phyloP scores from a whole-genome alignment of 2,888 invertebrate species.

The Leptopterna dolabrata region DNA sequence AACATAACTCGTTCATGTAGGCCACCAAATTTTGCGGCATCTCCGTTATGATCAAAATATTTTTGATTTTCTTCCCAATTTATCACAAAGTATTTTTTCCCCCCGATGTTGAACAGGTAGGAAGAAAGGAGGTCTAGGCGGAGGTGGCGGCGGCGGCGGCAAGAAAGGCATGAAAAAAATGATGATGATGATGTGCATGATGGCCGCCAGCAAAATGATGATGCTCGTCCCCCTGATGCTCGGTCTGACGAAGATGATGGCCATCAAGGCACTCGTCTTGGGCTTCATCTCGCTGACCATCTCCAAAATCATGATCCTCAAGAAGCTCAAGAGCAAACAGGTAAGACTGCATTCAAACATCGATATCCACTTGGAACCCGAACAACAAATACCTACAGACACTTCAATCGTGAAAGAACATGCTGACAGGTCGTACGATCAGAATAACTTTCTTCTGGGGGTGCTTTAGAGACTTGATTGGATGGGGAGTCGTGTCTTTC shows the following conservation, averaged over 20 bases:
- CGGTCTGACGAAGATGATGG: slow-evolving; percentile 62
- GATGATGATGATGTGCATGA: slow-evolving; percentile 64
- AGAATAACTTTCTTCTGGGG: neutral
- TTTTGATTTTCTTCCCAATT: too few species aligned
- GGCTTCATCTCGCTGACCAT: slow-evolving; percentile 61
- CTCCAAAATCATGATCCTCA: slow-evolving; percentile 63
- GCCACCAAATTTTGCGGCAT: too few species aligned
- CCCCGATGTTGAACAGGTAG: slow-evolving; percentile 58
- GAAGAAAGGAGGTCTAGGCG: slow-evolving; percentile 58
- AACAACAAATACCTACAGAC: neutral
- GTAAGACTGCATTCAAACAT: neutral
- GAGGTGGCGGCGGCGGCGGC: slow-evolving; percentile 62
- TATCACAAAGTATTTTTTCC: neutral
- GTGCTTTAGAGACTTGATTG: neutral
- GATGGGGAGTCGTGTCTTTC: neutral
- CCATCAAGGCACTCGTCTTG: slow-evolving; percentile 63
- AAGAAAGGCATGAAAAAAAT: slow-evolving; percentile 63
- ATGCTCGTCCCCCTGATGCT: slow-evolving; percentile 63
- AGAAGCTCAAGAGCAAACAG: slow-evolving; percentile 61
- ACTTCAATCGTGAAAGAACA: neutral
- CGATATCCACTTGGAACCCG: neutral
- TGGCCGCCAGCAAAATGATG: slow-evolving; percentile 62
- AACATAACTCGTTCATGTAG: too few species aligned
- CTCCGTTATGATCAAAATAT: neutral
- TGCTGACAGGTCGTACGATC: too few species aligned